Evolutionary conservation across 2,888 invertebrate species (phyloP).

Genomic region (Oscheius sp.): DNA sequence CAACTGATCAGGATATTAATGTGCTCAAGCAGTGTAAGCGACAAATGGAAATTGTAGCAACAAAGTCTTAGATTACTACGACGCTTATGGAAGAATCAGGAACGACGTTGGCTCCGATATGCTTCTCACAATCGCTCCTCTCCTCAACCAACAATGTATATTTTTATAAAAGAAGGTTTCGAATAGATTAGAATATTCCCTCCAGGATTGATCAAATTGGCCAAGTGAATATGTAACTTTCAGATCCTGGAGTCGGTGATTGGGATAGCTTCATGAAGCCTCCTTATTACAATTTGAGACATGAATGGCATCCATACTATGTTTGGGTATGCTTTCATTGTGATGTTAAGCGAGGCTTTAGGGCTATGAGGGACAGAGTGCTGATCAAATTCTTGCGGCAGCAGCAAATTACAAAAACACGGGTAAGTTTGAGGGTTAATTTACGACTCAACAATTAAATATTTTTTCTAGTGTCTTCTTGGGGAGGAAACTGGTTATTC

Average conservation of each 20-base stretch:
- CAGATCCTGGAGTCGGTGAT: neutral
- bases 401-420: neutral
- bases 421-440: too few species aligned
- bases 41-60: too few species aligned
- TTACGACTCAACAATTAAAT: too few species aligned
- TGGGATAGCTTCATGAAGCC: constrained; percentile 7
- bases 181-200: too few species aligned
- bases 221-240: neutral
- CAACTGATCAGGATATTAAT: neutral
- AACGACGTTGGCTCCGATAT: neutral
- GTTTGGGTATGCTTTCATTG: neutral
- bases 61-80: constrained; percentile 15
- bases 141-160: constrained; percentile 1
- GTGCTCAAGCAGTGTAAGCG: neutral
- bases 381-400: neutral
- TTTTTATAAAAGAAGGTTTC: too few species aligned
- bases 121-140: neutral
- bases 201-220: too few species aligned
- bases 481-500: constrained; percentile 3
- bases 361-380: constrained; percentile 4
- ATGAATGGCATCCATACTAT: constrained; percentile 10
- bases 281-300: neutral
- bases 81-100: constrained; percentile 7
- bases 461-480: neutral
- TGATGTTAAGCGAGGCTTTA: neutral